A percentile compares a stretch with the other conserved stretches of the same genome.
These are phyloP conservation scores for Rhynchonema sp. DNA, from an alignment of 2,888 invertebrate genomes.

Conservation along the genomic window DNA sequence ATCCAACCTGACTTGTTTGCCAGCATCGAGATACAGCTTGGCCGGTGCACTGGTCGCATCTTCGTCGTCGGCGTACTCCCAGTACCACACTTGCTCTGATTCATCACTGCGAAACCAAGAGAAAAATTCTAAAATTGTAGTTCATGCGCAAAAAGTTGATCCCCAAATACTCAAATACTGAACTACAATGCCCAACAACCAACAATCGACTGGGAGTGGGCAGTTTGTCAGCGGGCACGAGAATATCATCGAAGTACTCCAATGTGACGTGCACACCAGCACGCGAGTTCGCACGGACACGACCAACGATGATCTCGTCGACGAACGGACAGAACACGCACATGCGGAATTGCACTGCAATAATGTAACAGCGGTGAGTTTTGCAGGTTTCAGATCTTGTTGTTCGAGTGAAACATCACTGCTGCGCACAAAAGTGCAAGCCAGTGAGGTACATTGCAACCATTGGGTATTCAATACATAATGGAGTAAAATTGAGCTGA, in stretches of 20 bases:
- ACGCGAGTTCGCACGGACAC: constrained; percentile 62
- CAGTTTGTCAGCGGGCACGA: constrained; percentile 69
- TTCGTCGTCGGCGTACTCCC: constrained; percentile 14
- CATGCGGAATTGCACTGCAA: constrained; percentile 48
- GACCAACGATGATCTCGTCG: constrained; percentile 80
- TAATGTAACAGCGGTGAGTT: too few relatives aligned
- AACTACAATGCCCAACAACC: constrained; percentile 1
- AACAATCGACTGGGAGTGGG: constrained; percentile 73
- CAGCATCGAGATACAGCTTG: constrained; percentile 17
- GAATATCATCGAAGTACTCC: constrained; percentile 88
- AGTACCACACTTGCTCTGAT: constrained; percentile 13
- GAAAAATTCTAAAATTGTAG: too few relatives aligned
- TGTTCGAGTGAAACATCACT: too few relatives aligned
- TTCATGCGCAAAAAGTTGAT: too few relatives aligned
- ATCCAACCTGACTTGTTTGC: constrained; percentile 1
- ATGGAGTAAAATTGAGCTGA: too few relatives aligned
- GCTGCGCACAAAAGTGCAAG: too few relatives aligned
- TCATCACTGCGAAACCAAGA: neutral
- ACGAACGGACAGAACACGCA: constrained; percentile 82
- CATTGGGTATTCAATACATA: too few relatives aligned
- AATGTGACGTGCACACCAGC: constrained; percentile 45
- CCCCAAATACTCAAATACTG: too few relatives aligned
- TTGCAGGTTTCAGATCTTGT: too few relatives aligned
- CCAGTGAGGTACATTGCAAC: too few relatives aligned
- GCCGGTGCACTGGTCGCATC: constrained; percentile 12